Percentiles rank a stretch among this genome's conserved stretches.
phyloP scores from a whole-genome alignment of 2,888 invertebrate species.

The Tupiocoris notatus region DNA sequence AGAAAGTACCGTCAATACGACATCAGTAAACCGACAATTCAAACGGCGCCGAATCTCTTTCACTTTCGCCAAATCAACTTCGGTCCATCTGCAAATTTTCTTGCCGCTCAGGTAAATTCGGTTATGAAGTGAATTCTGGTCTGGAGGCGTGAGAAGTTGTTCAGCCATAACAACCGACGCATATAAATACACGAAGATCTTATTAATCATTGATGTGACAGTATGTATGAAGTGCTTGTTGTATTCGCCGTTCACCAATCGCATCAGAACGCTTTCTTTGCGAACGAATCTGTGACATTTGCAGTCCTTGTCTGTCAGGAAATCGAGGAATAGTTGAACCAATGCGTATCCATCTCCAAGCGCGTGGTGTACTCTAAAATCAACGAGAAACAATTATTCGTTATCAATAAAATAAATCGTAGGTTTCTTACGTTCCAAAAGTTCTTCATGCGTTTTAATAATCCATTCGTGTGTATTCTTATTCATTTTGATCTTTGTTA shows the following conservation, averaged over 20 bases:
- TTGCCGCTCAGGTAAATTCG: slow-evolving; percentile 54
- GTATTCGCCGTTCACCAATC: slow-evolving; percentile 28
- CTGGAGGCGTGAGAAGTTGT: slow-evolving; percentile 21
- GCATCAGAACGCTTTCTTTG: slow-evolving; percentile 19
- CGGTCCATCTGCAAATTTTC: slow-evolving; percentile 54
- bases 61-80: slow-evolving; percentile 54
- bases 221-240: slow-evolving; percentile 1
- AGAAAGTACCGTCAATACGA: slow-evolving; percentile 58
- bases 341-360: slow-evolving; percentile 60
- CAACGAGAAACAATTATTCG: too few species aligned
- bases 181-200: slow-evolving; percentile 23
- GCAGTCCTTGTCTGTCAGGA: slow-evolving; percentile 22
- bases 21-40: slow-evolving; percentile 55
- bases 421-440: too few species aligned
- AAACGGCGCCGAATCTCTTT: slow-evolving; percentile 52
- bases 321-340: slow-evolving; percentile 55
- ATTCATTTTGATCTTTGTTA: too few species aligned
- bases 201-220: slow-evolving; percentile 3
- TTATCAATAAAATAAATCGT: too few species aligned
- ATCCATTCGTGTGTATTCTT: too few species aligned
- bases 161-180: slow-evolving; percentile 7
- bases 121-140: slow-evolving; percentile 55
- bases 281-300: slow-evolving; percentile 11
- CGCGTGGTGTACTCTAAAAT: slow-evolving; percentile 58
- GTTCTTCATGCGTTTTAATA: too few species aligned